Evolutionary conservation across 2,797 vertebrate genomes (phyloP).

Genomic region (Rhyacichthys aspro): DNA sequence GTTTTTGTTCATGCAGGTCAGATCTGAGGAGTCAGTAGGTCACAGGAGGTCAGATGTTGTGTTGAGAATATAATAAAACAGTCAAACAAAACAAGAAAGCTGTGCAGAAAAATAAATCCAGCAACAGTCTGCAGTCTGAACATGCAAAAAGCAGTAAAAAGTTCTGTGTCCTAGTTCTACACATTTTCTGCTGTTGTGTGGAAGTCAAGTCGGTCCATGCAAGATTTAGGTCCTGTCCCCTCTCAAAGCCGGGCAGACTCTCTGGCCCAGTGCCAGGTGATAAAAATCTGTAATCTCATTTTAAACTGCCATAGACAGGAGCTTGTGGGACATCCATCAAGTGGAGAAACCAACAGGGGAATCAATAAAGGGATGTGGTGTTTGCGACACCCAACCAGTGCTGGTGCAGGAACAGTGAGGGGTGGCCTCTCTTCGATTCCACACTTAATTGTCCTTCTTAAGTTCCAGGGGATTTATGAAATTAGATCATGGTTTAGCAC

Average conservation of each 20-base stretch:
- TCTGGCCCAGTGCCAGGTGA: slow-evolving; percentile 68
- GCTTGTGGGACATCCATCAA: slow-evolving; percentile 73
- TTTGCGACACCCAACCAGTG: slow-evolving; percentile 54
- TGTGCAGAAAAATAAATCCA: slow-evolving; percentile 1
- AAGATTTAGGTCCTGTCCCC: slow-evolving; percentile 64
- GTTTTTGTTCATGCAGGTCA: not conserved
- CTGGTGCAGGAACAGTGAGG: slow-evolving; percentile 50
- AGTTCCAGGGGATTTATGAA: slow-evolving; percentile 64
- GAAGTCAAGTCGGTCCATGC: slow-evolving; percentile 58
- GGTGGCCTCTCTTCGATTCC: slow-evolving; percentile 54
- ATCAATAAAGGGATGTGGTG: slow-evolving; percentile 72
- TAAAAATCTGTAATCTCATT: slow-evolving; percentile 81
- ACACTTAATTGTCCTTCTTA: slow-evolving; percentile 67
- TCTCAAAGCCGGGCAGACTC: slow-evolving; percentile 57
- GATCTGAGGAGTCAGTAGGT: not conserved
- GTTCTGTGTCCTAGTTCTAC: slow-evolving; percentile 8
- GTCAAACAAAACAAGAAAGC: slow-evolving; percentile 4
- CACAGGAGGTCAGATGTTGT: slow-evolving; percentile 4
- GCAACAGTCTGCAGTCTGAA: slow-evolving; percentile 1
- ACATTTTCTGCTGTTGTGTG: slow-evolving; percentile 27
- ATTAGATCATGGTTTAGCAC: slow-evolving; percentile 57
- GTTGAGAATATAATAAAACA: not conserved
- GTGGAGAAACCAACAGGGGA: slow-evolving; percentile 57
- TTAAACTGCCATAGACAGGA: slow-evolving; percentile 73
- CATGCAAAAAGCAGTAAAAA: slow-evolving; percentile 5